Conservation (phyloP, 1,140 invertebrate genomes). For the Homarus americanus region DNA sequence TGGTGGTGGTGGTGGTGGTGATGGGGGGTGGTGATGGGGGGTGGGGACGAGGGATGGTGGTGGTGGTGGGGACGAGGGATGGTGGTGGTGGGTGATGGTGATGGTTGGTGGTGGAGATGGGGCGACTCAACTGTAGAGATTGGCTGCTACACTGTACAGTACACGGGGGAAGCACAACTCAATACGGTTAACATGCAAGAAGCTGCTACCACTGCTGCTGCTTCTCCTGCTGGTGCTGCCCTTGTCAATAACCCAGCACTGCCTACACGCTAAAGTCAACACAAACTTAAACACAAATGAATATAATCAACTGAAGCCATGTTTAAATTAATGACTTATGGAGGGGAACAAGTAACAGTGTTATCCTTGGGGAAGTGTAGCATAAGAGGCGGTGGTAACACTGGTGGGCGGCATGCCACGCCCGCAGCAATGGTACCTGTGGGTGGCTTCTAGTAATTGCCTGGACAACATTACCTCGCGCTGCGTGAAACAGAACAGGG, state of each 20-base stretch:
- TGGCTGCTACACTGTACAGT: not conserved
- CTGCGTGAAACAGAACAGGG: constrained; percentile 46
- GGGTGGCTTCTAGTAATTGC: not conserved
- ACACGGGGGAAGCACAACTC: not conserved
- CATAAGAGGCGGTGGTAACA: not conserved
- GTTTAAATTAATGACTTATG: no score
- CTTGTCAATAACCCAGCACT: not conserved
- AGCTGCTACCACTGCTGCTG: not conserved
- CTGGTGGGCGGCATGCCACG: constrained; percentile 33
- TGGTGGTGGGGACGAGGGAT: no score
- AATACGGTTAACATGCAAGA: not conserved
- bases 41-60: no score
- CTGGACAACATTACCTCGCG: constrained; percentile 32
- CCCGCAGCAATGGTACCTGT: constrained; percentile 9
- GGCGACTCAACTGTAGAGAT: not conserved
- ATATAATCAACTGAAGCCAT: not conserved
- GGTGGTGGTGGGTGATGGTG: not conserved
- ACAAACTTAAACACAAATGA: not conserved
- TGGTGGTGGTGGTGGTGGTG: no score
- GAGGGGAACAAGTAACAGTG: no score
- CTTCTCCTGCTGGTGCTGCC: not conserved
- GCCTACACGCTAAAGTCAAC: not conserved
- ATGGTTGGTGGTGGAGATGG: not conserved
- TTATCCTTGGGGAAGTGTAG: not conserved
- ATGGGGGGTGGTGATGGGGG: no score